These are phyloP conservation scores for Linepithema humile DNA, from an alignment of 1,140 invertebrate species.

Conservation along the genomic window DNA sequence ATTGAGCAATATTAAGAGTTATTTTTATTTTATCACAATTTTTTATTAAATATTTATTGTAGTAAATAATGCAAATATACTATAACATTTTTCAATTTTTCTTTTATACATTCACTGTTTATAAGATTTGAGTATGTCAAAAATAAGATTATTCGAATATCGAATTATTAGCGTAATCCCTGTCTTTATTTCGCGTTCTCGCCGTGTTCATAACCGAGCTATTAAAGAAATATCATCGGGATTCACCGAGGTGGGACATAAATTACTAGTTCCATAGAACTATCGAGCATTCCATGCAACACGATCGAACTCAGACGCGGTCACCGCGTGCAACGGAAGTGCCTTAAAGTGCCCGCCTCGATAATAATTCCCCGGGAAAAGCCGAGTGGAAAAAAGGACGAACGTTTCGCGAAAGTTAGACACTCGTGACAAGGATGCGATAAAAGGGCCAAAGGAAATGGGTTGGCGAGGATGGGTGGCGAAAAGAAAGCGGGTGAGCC, in stretches of 20 bases:
- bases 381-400: background rate
- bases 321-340: conserved; percentile 35
- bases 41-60: background rate
- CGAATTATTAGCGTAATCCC: background rate
- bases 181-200: background rate
- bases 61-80: background rate
- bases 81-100: conserved; percentile 6
- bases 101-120: no score
- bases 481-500: conserved; percentile 18
- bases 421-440: conserved; percentile 56
- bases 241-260: background rate
- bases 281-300: conserved; percentile 1
- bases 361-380: conserved; percentile 49
- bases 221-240: background rate
- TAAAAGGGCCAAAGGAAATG: conserved; percentile 12
- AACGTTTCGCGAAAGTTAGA: conserved; percentile 55
- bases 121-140: background rate
- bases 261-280: background rate
- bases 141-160: background rate
- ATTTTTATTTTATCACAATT: background rate
- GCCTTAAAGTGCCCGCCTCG: conserved; percentile 10
- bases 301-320: conserved; percentile 10
- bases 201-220: background rate
- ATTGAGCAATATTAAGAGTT: background rate
- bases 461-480: background rate